phyloP scores from a whole-genome alignment of 1,140 invertebrate genomes.

The Neotoxoptera formosana region DNA sequence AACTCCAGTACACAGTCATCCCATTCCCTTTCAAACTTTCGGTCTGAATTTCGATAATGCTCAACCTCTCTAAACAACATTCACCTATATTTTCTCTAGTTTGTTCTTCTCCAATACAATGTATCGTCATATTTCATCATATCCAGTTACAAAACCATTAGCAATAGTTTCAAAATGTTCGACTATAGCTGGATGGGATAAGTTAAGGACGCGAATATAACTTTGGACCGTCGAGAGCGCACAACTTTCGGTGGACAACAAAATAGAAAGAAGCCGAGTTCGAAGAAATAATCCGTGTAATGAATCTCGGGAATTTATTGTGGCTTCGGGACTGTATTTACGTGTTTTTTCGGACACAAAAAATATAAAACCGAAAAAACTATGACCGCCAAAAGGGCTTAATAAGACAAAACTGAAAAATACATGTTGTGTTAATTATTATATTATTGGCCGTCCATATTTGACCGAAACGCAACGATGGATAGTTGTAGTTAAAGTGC shows the following conservation, averaged over 20 bases:
- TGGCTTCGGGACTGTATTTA: not conserved
- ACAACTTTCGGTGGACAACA: not conserved
- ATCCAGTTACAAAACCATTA: slow-evolving; percentile 35
- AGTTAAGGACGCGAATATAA: not conserved
- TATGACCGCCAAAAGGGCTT: not conserved
- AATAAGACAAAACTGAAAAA: not conserved
- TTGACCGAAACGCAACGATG: not conserved
- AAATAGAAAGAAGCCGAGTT: not conserved
- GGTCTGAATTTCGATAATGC: slow-evolving; percentile 29
- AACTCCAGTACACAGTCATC: not conserved
- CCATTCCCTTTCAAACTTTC: not conserved
- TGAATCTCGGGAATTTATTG: not conserved
- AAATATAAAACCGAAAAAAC: not conserved
- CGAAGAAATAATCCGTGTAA: not conserved
- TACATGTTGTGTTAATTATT: not conserved
- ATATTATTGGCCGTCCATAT: not conserved
- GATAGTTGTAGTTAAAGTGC: not conserved
- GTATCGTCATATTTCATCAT: not conserved
- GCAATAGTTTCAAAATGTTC: not conserved
- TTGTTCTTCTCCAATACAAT: not conserved
- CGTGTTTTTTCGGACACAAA: not conserved
- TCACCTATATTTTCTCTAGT: not conserved
- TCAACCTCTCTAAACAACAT: not conserved
- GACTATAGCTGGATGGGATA: not conserved
- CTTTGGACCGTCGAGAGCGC: not conserved